A percentile compares a stretch with the other conserved stretches of the same genome.
Evolutionary conservation across 2,888 invertebrate genomes (phyloP).

Genomic region (Selenia dentaria): DNA sequence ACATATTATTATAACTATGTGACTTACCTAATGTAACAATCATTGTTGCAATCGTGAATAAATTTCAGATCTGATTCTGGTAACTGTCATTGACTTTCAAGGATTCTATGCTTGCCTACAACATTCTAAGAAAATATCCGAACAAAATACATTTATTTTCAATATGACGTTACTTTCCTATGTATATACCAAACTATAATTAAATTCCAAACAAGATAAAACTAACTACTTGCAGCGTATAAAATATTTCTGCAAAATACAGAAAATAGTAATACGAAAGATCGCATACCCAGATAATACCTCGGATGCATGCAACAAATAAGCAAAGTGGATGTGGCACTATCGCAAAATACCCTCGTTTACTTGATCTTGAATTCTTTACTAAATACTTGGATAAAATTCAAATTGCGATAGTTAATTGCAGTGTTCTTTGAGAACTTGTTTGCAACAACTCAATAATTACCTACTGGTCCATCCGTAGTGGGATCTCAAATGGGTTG

Average conservation of each 20-base stretch:
- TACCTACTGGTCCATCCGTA: conserved; percentile 13
- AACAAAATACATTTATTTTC: too few species aligned
- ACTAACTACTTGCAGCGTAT: background rate
- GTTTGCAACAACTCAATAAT: conserved; percentile 16
- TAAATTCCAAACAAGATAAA: background rate
- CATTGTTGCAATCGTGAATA: too few species aligned
- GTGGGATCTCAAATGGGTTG: background rate
- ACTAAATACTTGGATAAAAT: background rate
- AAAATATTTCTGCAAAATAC: conserved; percentile 6
- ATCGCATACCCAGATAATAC: conserved; percentile 61
- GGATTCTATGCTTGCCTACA: too few species aligned
- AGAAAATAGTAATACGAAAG: conserved; percentile 35
- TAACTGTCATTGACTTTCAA: too few species aligned
- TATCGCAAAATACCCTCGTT: conserved; percentile 17
- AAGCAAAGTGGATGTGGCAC: conserved; percentile 50
- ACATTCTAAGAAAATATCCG: too few species aligned
- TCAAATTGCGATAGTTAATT: conserved; percentile 6
- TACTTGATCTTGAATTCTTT: background rate
- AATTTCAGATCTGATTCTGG: too few species aligned
- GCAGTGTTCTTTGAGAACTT: conserved; percentile 3
- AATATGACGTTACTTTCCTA: too few species aligned
- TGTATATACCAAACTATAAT: conserved; percentile 3
- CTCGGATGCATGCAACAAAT: conserved; percentile 46
- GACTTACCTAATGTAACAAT: too few species aligned
- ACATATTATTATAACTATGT: too few species aligned